Evolutionary conservation across 1,140 invertebrate species (phyloP), one percentile per base, ranked within the genome.

Genomic region (Tigriopus japonicus): DNA sequence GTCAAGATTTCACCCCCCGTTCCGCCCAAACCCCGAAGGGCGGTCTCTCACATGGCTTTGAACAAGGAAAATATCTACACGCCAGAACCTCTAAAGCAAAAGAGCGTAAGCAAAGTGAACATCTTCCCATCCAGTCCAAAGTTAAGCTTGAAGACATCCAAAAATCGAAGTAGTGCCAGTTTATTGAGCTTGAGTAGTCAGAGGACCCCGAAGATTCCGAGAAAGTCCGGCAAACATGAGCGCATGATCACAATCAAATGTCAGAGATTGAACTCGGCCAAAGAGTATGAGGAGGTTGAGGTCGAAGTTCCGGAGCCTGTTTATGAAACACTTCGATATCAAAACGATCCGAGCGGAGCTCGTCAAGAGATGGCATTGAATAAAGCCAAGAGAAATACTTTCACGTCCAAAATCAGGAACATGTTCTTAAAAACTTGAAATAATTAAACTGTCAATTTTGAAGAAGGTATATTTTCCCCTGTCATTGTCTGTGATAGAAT

Each of bases 271-370:
- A 61, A 42, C 6, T 49, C 45, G 12, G 59, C 52, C 21, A 61
- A 61, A 23, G 40, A 21, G 14, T 61, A 24, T 28, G 59, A 61
- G 17, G 59, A 61, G 35, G 59, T 61, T 17, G 59, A 61, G 17
- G 51, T 61, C 13, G 59, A 61, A 21, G 59, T 61, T n/a, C 59
- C 59, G 35, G 59, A 49, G 28, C 59, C 59, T 12, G 53, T 61
- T 42, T 61, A 56, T 19, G 59, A 61, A 7, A 61, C 59, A 28
- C 19, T 61, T 24, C 45, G 51, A 24, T 21, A 23, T 42, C 51
- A 42, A 42, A 60, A 60, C 9, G 28, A 35, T 35, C 28, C 28
- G 28, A 35, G 9, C 9, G 28, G 28, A 35, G 28, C 28, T 5
- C 28, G 28, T 35, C 28, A 35, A 35, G 28, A 35, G 28, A 35